phyloP scores from a whole-genome alignment of 2,113 vertebrate genomes.

The Xerus inauris region DNA sequence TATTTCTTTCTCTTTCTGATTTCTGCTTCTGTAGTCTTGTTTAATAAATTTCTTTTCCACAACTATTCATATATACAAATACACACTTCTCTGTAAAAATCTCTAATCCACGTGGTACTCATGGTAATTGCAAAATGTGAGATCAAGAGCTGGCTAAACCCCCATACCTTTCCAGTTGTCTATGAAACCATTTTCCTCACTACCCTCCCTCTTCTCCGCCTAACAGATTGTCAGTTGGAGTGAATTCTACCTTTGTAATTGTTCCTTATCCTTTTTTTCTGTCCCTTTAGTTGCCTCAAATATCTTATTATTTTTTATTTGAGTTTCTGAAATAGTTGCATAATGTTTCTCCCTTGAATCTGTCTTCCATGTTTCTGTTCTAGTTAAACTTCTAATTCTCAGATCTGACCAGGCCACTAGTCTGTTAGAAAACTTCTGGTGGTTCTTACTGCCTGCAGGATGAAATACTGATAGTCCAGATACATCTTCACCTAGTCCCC shows the following conservation, averaged over 20 bases:
- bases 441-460: neutral
- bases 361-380: neutral
- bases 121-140: neutral
- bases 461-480: neutral
- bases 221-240: neutral
- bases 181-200: neutral
- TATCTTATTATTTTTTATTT: neutral
- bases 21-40: conserved; percentile 19
- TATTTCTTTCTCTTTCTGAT: neutral
- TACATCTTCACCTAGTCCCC: too few relatives aligned
- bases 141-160: neutral
- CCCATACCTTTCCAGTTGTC: neutral
- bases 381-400: neutral
- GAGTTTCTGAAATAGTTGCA: conserved; percentile 8
- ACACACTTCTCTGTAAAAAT: neutral
- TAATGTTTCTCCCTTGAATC: neutral
- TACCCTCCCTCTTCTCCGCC: too few relatives aligned
- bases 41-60: conserved; percentile 25
- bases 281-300: neutral
- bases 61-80: neutral
- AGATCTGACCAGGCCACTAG: neutral
- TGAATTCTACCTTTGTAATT: neutral
- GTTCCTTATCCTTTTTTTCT: neutral
- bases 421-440: neutral
- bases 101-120: neutral